These are phyloP conservation scores for Galagoides demidoff DNA, from an alignment of 2,797 vertebrate species.

Conservation along the genomic window DNA sequence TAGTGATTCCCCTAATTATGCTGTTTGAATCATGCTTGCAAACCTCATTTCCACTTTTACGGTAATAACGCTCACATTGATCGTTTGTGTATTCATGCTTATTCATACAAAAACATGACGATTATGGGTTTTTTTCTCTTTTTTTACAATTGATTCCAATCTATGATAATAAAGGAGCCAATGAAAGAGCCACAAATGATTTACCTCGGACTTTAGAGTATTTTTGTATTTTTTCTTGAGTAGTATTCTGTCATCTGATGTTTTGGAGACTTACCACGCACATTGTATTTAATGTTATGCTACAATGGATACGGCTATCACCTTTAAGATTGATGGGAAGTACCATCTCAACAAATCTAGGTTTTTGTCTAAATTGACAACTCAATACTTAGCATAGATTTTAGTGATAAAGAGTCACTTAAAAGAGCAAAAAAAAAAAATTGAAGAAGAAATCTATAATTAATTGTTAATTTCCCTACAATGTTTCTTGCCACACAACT, in stretches of 20 bases:
- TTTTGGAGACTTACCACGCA: not conserved
- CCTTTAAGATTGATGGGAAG: not conserved
- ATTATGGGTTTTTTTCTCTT: not conserved
- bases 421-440: not conserved
- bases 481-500: not conserved
- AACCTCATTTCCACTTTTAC: not conserved
- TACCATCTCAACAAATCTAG: not conserved
- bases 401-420: not conserved
- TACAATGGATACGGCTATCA: not conserved
- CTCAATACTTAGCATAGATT: not conserved
- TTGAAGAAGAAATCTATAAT: not conserved
- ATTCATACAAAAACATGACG: not conserved
- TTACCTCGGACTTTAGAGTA: not conserved
- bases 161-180: not conserved
- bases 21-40: not conserved
- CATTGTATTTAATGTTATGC: not conserved
- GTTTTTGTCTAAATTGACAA: slow-evolving; percentile 3
- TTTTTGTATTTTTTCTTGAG: not conserved
- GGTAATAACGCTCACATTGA: not conserved
- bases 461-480: not conserved
- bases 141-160: not conserved
- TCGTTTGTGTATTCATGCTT: not conserved
- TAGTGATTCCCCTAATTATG: not conserved
- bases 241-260: not conserved
- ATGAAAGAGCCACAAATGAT: not conserved